Base-by-base conservation (phyloP, 1,140 invertebrate species). In the Sycobia sp. region DNA sequence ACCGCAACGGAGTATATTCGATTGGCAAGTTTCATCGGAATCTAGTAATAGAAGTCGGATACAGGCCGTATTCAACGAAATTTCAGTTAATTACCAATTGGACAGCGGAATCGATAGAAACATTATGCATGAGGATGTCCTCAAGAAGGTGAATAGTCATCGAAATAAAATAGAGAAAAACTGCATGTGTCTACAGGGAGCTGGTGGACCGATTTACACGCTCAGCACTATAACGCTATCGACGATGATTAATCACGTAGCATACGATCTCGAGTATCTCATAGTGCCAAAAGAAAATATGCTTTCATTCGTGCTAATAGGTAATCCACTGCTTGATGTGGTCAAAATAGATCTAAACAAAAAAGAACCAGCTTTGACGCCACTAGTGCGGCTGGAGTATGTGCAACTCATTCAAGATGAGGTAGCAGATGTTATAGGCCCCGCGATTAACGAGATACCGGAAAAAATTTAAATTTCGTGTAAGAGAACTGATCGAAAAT, bases 311-410 rank as follows among this genome's bases (percentile, higher is more conserved):
- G 43, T 67, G 32, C 29, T 68, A 0, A 43, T 71, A 10, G 63
- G 69, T 0, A 58, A 66, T 16, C 67, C 67, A 14, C 4, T 71
- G 0, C 14, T 68, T 1, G 63, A 69, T 29, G 27, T 64, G 8
- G 67, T 56, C 0, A 56, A 62, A 0, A 43, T 66, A 0, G n/a
- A 16, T 2, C 11, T 67, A 7, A 25, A n/a, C 8, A 58, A 50
- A 27, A n/a, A 59, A n/a, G 25, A 32, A 3, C n/a, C 61, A 3
- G 41, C 34, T 3, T 43, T 65, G 0, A 23, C 34, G 4, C 60
- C 60, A 0, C 5, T 44, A 4, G 36, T 55, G 16, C 22, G 27
- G 18, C 54, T 54, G 13, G 22, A 14, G 10, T 47, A 22, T 39
- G 4, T 58, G 8, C 49, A 44, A 16, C n/a, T 14, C 3, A 32